Evolutionary conservation across 2,888 invertebrate genomes (phyloP), one percentile per base, ranked within the genome.

Genomic region (Aspidiotus rigidus): DNA sequence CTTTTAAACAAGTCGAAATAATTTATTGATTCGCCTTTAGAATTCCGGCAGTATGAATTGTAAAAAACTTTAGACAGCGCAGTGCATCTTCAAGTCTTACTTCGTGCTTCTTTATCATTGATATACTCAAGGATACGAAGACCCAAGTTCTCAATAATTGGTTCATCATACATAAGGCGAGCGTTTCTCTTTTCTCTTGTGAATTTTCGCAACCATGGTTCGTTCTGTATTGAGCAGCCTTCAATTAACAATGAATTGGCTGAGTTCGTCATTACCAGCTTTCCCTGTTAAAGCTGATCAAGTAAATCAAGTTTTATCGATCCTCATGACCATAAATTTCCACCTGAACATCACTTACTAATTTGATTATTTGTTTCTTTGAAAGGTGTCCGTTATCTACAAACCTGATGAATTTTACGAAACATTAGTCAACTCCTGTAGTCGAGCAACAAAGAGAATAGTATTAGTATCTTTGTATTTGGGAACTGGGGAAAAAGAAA

Each of bases 391-490:
- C 15, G 28, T 69, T 28, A 7, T 69, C n/a, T 17, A 55, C 15
- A 62, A 63, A 44, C 69, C 69, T 2, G 69, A 69, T 1, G 69
- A 69, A 39, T 69, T 69, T 41, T 62, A 69, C 57, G 44, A 62
- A n/a, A 85, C 83, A 0, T 77, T 93, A 13, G 78, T 88, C 72
- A 81, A 86, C 60, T 84, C 86, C 76, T 86, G 88, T 76, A 79
- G 79, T 66, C 79, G 78, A 67, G 89, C 93, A 0, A 84, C 82
- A 71, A 79, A 80, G 64, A 82, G 93, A 74, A 88, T 94, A 75
- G 86, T 87, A 0, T 78, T 99, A 63, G 91, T 93, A 7, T 96
- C 98, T 71, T 80, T 99, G 11, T 99, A 99, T 77, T 80, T 98
- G 70, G 98, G 99, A 13, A 94, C 88, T 64, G 96, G 96, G 0